Conservation (phyloP, 2,113 vertebrate species). For the Pithys albifrons region DNA sequence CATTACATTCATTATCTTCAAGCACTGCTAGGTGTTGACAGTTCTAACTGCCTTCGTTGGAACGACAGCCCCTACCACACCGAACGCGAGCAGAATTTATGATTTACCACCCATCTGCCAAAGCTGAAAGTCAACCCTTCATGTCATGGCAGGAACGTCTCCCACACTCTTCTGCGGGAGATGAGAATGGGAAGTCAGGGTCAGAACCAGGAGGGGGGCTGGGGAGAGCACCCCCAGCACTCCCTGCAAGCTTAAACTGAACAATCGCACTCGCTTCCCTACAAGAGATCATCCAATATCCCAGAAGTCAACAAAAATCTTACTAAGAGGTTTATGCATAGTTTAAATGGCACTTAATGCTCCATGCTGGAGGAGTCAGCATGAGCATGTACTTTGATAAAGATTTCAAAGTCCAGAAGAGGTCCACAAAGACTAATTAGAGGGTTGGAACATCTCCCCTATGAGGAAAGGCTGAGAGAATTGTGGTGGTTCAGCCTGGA, state of each 20-base stretch:
- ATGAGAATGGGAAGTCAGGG: background rate
- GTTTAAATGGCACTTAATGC: background rate
- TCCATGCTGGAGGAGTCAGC: background rate
- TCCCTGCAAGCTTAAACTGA: background rate
- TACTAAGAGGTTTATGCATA: background rate
- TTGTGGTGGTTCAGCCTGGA: background rate
- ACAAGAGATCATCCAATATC: background rate
- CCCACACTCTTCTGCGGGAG: background rate
- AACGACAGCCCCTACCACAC: background rate
- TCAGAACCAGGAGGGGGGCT: too few species aligned
- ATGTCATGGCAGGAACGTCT: accelerated
- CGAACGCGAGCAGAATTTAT: background rate
- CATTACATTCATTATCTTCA: slow-evolving; percentile 38
- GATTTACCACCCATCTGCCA: slow-evolving; percentile 17
- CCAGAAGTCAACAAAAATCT: background rate
- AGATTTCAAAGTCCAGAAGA: background rate
- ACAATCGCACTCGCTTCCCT: accelerated
- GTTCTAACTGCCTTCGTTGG: slow-evolving; percentile 50
- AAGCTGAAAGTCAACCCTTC: background rate
- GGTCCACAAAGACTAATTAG: background rate
- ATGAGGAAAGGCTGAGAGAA: background rate
- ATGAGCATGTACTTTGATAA: accelerated
- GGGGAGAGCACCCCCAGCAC: background rate
- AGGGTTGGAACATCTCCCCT: background rate
- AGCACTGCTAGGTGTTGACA: slow-evolving; percentile 43